Percentiles rank a stretch among this genome's conserved stretches.
phyloP scores from a whole-genome alignment of 2,113 vertebrate genomes.

The Syngnathoides biaculeatus region DNA sequence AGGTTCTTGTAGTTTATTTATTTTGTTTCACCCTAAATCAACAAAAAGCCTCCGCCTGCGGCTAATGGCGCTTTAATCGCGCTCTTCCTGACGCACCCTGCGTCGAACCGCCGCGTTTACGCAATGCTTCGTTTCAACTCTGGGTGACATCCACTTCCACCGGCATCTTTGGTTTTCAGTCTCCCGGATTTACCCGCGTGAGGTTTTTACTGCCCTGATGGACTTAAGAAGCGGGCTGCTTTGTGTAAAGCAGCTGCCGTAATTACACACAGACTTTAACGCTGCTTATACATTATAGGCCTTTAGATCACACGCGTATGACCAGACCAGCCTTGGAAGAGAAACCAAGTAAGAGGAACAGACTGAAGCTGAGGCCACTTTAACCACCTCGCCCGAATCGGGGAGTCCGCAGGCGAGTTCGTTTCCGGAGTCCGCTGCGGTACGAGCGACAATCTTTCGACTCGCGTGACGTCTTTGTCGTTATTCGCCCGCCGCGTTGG shows the following conservation, averaged over 20 bases:
- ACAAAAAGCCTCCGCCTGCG: not conserved
- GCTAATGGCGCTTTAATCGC: conserved; percentile 27
- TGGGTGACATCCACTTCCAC: not conserved
- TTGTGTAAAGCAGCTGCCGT: conserved; percentile 21
- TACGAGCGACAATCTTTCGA: conserved; percentile 13
- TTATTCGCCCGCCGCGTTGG: conserved; percentile 7
- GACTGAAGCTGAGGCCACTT: conserved; percentile 49
- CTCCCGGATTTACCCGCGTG: not conserved
- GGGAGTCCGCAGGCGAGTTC: conserved; percentile 22
- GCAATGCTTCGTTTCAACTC: conserved; percentile 13
- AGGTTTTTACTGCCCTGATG: conserved; percentile 4
- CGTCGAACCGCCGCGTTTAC: conserved; percentile 4
- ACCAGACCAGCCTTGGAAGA: conserved; percentile 36
- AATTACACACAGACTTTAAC: conserved; percentile 35
- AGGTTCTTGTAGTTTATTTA: not conserved
- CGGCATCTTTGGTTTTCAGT: not conserved
- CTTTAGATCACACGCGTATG: conserved; percentile 30
- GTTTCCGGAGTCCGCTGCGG: conserved; percentile 3
- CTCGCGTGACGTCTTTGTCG: conserved; percentile 7
- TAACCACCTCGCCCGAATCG: conserved; percentile 42
- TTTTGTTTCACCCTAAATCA: not conserved
- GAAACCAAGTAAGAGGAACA: conserved; percentile 35
- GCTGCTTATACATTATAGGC: conserved; percentile 37
- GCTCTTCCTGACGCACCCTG: conserved; percentile 8
- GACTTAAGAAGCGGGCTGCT: conserved; percentile 18